A percentile compares a stretch with the other conserved stretches of the same genome.
Evolutionary conservation across 2,113 vertebrate species (phyloP).

Genomic region (Peromyscus maniculatus): DNA sequence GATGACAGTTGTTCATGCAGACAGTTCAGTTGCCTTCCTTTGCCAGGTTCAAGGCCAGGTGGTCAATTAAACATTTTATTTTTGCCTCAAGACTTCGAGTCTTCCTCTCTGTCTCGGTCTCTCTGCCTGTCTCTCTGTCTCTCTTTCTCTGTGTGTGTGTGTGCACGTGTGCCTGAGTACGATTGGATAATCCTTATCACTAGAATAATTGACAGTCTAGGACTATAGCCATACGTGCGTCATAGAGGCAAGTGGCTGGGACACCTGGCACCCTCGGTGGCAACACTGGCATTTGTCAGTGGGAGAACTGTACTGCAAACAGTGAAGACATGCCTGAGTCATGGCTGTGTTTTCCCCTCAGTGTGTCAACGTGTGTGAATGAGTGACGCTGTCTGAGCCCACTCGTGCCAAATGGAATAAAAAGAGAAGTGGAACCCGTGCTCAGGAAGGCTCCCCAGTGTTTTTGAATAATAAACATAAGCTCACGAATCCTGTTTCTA

Average conservation of each 20-base stretch:
- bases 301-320: background rate
- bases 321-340: conserved; percentile 24
- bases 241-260: background rate
- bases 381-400: background rate
- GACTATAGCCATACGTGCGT: background rate
- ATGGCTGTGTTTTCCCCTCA: background rate
- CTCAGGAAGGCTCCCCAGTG: background rate
- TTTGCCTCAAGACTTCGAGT: background rate
- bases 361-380: background rate
- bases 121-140: background rate
- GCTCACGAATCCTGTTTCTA: background rate
- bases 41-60: background rate
- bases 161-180: too few relatives aligned
- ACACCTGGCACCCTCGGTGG: background rate
- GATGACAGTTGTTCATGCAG: background rate
- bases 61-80: background rate
- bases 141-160: background rate
- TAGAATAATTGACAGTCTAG: background rate
- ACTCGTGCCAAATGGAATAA: conserved; percentile 44
- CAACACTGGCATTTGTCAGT: background rate
- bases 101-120: background rate
- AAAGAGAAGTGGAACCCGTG: conserved; percentile 40
- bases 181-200: background rate
- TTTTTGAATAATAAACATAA: conserved; percentile 34
- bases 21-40: background rate